These are phyloP conservation scores for Eulemur mongoz DNA, from an alignment of 2,797 vertebrate species.

Conservation along the genomic window DNA sequence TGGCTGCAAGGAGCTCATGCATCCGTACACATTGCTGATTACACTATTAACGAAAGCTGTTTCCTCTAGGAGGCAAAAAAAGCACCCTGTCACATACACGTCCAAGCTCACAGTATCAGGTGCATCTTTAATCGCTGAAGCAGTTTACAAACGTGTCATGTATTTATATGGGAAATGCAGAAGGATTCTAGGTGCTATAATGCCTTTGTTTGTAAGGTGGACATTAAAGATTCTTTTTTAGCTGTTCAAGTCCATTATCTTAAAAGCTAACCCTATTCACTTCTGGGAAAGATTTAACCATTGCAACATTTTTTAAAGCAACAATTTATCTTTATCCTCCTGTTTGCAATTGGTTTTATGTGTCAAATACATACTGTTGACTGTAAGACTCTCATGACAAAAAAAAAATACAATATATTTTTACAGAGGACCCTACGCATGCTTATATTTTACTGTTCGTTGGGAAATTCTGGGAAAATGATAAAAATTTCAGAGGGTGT, in stretches of 20 bases:
- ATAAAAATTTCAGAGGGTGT: conserved; percentile 69
- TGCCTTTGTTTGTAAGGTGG: conserved; percentile 51
- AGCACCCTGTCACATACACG: not conserved
- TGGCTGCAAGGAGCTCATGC: not conserved
- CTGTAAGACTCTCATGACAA: conserved; percentile 60
- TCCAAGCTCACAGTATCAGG: conserved; percentile 20
- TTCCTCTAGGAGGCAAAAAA: not conserved
- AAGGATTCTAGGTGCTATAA: conserved; percentile 34
- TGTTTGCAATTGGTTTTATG: conserved; percentile 63
- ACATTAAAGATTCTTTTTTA: conserved; percentile 62
- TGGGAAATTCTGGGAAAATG: conserved; percentile 71
- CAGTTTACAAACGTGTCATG: conserved; percentile 62
- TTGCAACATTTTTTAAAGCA: conserved; percentile 54
- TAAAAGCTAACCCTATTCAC: conserved; percentile 65
- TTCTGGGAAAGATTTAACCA: conserved; percentile 72
- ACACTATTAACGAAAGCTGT: not conserved
- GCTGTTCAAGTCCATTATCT: conserved; percentile 63
- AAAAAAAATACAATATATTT: conserved; percentile 67
- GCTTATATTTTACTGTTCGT: conserved; percentile 55
- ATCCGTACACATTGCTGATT: not conserved
- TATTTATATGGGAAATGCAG: conserved; percentile 53
- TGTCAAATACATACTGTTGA: conserved; percentile 73
- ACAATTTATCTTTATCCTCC: conserved; percentile 43
- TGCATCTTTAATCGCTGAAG: conserved; percentile 29
- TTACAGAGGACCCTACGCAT: conserved; percentile 69